These are phyloP conservation scores for Sphecodes monilicornis DNA, from an alignment of 2,888 invertebrate species.

Conservation along the genomic window DNA sequence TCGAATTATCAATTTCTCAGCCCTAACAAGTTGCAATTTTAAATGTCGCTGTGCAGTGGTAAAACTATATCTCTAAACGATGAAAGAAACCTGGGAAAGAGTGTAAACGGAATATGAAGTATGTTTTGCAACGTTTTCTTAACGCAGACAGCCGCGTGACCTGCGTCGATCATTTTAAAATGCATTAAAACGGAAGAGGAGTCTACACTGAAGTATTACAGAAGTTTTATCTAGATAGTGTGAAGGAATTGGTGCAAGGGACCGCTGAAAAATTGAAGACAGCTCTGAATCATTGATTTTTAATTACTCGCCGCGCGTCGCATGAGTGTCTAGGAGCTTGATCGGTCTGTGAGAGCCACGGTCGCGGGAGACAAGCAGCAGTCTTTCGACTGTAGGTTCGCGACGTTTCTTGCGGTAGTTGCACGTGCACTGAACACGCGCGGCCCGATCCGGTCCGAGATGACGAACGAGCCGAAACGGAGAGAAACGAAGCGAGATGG, in stretches of 20 bases:
- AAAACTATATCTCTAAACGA: not conserved
- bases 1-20: not conserved
- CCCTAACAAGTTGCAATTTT: not conserved
- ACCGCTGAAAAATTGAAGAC: not conserved
- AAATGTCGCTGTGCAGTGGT: not conserved
- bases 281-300: constrained; percentile 2
- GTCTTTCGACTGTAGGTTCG: not conserved
- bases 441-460: not conserved
- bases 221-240: not conserved
- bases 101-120: not conserved
- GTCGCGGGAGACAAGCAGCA: not conserved
- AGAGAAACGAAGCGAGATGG: constrained; percentile 10
- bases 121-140: not conserved
- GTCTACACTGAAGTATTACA: not conserved
- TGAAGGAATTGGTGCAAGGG: not conserved
- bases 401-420: constrained; percentile 12
- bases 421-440: constrained; percentile 15
- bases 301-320: not conserved
- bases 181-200: not conserved
- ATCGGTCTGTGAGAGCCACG: not conserved
- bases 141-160: not conserved
- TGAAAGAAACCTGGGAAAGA: not conserved
- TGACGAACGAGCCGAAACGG: constrained; percentile 38
- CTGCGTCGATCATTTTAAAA: not conserved
- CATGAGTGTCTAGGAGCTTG: not conserved